Evolutionary conservation across 2,797 vertebrate species (phyloP).

Genomic region (Fundulus diaphanus): DNA sequence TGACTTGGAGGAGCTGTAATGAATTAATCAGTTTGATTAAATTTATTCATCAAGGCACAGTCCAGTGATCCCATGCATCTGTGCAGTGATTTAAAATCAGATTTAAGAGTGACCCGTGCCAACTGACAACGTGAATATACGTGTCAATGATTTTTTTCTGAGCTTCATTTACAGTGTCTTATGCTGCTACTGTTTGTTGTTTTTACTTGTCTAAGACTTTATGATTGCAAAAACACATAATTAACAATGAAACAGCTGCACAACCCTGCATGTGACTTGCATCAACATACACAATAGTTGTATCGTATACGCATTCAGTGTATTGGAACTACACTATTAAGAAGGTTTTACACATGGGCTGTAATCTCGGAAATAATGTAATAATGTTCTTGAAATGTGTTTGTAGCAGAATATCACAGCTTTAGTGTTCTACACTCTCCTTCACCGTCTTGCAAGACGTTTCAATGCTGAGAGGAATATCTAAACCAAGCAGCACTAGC

Average conservation of each 20-base stretch:
- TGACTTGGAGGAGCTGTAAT: slow-evolving; percentile 56
- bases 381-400: background rate
- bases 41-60: slow-evolving; percentile 66
- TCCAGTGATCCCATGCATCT: slow-evolving; percentile 40
- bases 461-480: background rate
- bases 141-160: slow-evolving; percentile 7
- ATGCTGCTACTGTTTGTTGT: background rate
- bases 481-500: background rate
- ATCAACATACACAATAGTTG: no score
- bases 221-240: background rate
- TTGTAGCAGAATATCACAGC: background rate
- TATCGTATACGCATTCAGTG: background rate
- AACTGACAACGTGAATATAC: slow-evolving; percentile 18
- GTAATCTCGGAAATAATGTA: background rate
- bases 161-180: background rate
- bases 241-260: no score
- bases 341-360: background rate
- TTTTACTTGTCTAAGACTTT: background rate
- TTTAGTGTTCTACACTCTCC: background rate
- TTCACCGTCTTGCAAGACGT: background rate
- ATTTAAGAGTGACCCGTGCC: slow-evolving; percentile 33
- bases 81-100: slow-evolving; percentile 39
- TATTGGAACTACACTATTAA: background rate
- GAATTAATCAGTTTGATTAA: slow-evolving; percentile 69
- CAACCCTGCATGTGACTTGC: background rate